phyloP scores from a whole-genome alignment of 2,888 invertebrate genomes.

The Caenorhabditis sp. region DNA sequence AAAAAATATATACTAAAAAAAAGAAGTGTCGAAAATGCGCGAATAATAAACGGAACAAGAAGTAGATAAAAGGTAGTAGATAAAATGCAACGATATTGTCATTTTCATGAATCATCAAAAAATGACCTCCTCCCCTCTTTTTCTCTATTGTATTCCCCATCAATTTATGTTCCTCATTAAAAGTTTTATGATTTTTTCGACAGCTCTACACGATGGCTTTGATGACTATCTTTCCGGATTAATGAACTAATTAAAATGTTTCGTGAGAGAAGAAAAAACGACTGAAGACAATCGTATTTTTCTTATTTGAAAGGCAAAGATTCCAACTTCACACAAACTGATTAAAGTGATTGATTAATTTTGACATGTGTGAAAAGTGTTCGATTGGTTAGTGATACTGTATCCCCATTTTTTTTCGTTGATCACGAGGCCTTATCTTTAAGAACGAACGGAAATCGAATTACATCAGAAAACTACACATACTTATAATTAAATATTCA shows the following conservation, averaged over 20 bases:
- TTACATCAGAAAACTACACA: neutral
- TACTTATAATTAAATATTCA: neutral
- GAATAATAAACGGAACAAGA: slow-evolving; percentile 6
- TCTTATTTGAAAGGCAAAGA: neutral
- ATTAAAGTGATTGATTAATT: neutral
- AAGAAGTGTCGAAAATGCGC: slow-evolving; percentile 41
- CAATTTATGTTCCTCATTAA: slow-evolving; percentile 21
- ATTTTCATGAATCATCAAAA: slow-evolving; percentile 47
- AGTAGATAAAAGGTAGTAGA: slow-evolving; percentile 9
- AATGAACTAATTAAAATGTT: neutral
- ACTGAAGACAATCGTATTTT: neutral
- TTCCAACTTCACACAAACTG: neutral
- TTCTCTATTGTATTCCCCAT: slow-evolving; percentile 2
- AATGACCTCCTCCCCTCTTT: slow-evolving; percentile 17
- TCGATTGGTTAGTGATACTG: neutral
- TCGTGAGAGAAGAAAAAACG: neutral
- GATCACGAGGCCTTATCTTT: neutral
- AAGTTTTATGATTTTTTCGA: slow-evolving; percentile 26
- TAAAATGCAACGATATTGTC: slow-evolving; percentile 47
- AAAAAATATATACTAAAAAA: slow-evolving; percentile 3
- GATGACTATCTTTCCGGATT: neutral
- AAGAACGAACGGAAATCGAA: too few relatives aligned
- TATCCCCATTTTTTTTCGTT: too few relatives aligned
- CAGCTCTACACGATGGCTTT: neutral
- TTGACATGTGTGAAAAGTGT: neutral